phyloP scores from a whole-genome alignment of 2,113 vertebrate genomes.

The Paramisgurnus dabryanus region DNA sequence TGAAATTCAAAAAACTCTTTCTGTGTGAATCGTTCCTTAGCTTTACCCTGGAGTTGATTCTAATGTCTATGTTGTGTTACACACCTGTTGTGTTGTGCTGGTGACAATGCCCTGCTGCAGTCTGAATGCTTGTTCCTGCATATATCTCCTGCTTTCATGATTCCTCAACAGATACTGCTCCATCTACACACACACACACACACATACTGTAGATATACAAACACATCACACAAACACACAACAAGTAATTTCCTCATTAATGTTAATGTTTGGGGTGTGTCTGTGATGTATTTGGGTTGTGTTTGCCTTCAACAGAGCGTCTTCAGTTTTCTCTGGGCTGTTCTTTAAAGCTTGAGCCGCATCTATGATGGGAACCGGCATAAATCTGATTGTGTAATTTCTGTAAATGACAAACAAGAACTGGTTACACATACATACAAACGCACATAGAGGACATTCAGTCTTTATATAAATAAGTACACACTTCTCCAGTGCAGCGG shows the following conservation, averaged over 20 bases:
- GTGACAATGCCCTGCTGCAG: slow-evolving; percentile 97
- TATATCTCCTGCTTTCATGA: slow-evolving; percentile 92
- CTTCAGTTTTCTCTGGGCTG: slow-evolving; percentile 94
- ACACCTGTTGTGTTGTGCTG: slow-evolving; percentile 93
- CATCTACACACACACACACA: slow-evolving; percentile 78
- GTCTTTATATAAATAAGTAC: slow-evolving; percentile 43
- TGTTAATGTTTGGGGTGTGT: neutral
- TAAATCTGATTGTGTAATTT: slow-evolving; percentile 94
- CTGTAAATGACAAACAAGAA: slow-evolving; percentile 62
- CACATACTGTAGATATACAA: slow-evolving; percentile 31
- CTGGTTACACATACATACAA: neutral
- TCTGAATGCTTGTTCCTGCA: slow-evolving; percentile 93
- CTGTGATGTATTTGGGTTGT: too few species aligned
- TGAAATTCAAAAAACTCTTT: too few species aligned
- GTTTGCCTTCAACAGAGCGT: slow-evolving; percentile 90
- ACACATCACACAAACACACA: neutral
- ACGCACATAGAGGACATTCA: neutral
- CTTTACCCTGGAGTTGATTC: too few species aligned
- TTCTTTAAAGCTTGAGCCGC: slow-evolving; percentile 94
- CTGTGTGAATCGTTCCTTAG: too few species aligned
- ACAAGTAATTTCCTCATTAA: neutral
- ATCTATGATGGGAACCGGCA: slow-evolving; percentile 95
- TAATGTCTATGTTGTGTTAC: neutral
- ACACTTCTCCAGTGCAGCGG: slow-evolving; percentile 95
- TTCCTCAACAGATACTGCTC: slow-evolving; percentile 95